Evolutionary conservation across 2,113 vertebrate genomes (phyloP).

Genomic region (Oryzias woworae): DNA sequence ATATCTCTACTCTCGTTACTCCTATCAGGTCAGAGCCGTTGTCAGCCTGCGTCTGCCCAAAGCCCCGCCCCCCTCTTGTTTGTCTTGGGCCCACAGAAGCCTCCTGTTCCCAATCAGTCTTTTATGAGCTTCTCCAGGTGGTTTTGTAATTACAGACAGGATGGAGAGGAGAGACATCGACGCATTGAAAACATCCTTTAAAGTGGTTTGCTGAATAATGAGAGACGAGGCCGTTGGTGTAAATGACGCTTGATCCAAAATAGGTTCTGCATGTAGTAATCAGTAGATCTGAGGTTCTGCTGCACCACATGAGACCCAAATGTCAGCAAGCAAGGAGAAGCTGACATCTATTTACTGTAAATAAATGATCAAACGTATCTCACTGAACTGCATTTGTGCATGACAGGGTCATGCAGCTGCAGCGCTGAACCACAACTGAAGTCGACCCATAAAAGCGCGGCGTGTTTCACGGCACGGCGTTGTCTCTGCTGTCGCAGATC

Average conservation of each 20-base stretch:
- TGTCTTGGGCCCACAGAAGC: conserved; percentile 45
- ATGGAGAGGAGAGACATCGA: conserved; percentile 30
- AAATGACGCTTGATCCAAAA: no score
- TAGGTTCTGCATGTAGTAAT: no score
- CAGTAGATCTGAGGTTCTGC: no score
- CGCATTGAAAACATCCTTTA: conserved; percentile 1
- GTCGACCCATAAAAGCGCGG: conserved; percentile 21
- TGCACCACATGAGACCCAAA: no score
- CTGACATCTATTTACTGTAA: no score
- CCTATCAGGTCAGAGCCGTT: conserved; percentile 49
- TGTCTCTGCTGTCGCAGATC: conserved; percentile 27
- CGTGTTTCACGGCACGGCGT: conserved; percentile 10
- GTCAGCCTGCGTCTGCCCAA: conserved; percentile 42
- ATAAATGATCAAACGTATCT: no score
- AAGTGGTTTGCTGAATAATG: neutral
- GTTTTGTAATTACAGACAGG: conserved; percentile 41
- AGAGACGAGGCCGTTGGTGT: no score
- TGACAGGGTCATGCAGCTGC: neutral
- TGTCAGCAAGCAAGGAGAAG: no score
- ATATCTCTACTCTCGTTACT: conserved; percentile 30
- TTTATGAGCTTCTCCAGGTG: conserved; percentile 65
- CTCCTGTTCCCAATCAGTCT: conserved; percentile 47
- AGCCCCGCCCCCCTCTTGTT: conserved; percentile 26
- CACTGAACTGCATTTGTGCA: neutral
- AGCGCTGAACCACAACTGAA: conserved; percentile 14